A percentile compares a stretch with the other conserved stretches of the same genome.
Evolutionary conservation across 30 jellyfish, hydroid and myxozoan species (phyloP).

Genomic region (Clytia hemisphaerica): DNA sequence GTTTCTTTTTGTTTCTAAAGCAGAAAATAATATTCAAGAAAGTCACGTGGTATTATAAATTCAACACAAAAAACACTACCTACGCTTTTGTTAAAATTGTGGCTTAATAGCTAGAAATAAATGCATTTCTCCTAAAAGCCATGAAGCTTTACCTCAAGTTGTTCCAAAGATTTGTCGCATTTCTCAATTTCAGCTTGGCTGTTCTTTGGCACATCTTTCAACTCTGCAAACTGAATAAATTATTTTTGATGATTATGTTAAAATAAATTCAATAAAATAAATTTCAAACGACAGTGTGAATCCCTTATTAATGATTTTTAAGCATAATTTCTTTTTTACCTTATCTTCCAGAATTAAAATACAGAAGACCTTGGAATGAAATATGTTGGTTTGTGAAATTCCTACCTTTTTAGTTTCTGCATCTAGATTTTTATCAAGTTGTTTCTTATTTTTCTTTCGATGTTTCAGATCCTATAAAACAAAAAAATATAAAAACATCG

Average conservation of each 20-base stretch:
- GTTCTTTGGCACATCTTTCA: slow-evolving; percentile 57
- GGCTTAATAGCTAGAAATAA: background rate
- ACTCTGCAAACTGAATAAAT: slow-evolving; percentile 46
- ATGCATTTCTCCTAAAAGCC: background rate
- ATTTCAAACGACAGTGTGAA: no score
- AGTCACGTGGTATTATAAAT: no score
- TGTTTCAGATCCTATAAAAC: slow-evolving; percentile 60
- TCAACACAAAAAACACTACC: no score
- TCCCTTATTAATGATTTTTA: no score
- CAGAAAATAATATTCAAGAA: no score
- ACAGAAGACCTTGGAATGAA: no score
- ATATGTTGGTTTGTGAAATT: no score
- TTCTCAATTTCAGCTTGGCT: slow-evolving; percentile 70
- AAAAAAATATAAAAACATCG: background rate
- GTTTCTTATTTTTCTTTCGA: slow-evolving; percentile 48
- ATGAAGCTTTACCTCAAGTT: slow-evolving; percentile 62
- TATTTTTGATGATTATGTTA: background rate
- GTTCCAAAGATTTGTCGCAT: slow-evolving; percentile 38
- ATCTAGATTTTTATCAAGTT: slow-evolving; percentile 58
- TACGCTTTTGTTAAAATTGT: no score
- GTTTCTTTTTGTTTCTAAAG: slow-evolving; percentile 48
- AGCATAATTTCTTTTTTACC: no score
- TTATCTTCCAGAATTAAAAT: no score
- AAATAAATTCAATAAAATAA: background rate
- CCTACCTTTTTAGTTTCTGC: slow-evolving; percentile 71